Percentiles rank a stretch among this genome's conserved stretches.
phyloP scores from a whole-genome alignment of 2,113 vertebrate genomes.

The Bombycilla garrulus region DNA sequence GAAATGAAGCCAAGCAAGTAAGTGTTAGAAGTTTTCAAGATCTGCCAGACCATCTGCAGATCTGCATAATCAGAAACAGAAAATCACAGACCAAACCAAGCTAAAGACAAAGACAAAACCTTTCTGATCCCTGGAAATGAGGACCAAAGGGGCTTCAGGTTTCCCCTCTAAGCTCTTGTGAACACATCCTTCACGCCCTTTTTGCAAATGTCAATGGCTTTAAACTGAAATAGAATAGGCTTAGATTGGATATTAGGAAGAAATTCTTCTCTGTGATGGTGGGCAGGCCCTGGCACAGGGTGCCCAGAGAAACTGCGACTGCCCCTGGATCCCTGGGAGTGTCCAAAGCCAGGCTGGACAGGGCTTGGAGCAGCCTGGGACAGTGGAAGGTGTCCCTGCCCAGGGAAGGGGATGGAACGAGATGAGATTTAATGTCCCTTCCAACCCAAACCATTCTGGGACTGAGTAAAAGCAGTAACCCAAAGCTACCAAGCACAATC shows the following conservation, averaged over 20 bases:
- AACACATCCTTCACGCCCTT: not conserved
- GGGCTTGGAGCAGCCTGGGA: not conserved
- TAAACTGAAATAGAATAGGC: not conserved
- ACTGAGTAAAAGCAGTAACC: not conserved
- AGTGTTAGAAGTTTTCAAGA: not conserved
- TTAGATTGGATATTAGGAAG: not conserved
- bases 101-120: not conserved
- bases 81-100: not conserved
- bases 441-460: not conserved
- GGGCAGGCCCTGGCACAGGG: not conserved
- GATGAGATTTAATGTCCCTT: not conserved
- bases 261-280: not conserved
- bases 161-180: not conserved
- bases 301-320: not conserved
- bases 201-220: not conserved
- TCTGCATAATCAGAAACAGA: not conserved
- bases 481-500: not conserved
- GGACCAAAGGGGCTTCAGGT: not conserved
- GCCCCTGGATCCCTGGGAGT: not conserved
- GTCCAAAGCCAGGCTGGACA: accelerated
- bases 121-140: not conserved
- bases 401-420: accelerated
- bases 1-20: not conserved
- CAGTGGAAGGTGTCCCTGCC: not conserved
- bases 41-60: not conserved